A percentile compares a stretch with the other conserved stretches of the same genome.
Evolutionary conservation across 2,888 invertebrate species (phyloP).

Genomic region (Cartodere bifasciata): DNA sequence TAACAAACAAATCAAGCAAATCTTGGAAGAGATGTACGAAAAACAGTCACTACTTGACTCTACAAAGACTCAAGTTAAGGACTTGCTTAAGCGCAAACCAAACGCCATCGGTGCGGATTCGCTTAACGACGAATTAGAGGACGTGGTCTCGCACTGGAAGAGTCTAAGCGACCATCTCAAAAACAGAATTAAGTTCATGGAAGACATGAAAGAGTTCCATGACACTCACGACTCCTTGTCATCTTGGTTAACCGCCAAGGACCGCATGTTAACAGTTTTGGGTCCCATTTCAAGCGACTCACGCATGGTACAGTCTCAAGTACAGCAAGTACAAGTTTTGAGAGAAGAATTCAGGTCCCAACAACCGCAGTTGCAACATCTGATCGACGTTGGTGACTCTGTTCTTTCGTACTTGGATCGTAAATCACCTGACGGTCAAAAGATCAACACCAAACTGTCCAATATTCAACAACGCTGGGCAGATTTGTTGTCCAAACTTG

Average conservation of each 20-base stretch:
- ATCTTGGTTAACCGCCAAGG: slow-evolving; percentile 84
- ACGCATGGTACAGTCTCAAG: slow-evolving; percentile 89
- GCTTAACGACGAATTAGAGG: slow-evolving; percentile 73
- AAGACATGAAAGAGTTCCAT: slow-evolving; percentile 84
- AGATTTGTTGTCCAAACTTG: slow-evolving; percentile 60
- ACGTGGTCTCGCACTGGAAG: slow-evolving; percentile 74
- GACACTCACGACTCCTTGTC: slow-evolving; percentile 76
- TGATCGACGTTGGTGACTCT: slow-evolving; percentile 68
- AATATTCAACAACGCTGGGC: slow-evolving; percentile 69
- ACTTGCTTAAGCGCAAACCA: slow-evolving; percentile 73
- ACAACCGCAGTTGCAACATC: slow-evolving; percentile 76
- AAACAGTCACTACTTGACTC: slow-evolving; percentile 84
- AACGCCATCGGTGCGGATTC: slow-evolving; percentile 73
- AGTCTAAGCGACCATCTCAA: slow-evolving; percentile 75
- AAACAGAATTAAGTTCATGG: slow-evolving; percentile 55
- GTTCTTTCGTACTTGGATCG: slow-evolving; percentile 48
- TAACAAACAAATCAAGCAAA: slow-evolving; percentile 65
- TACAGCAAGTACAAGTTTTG: slow-evolving; percentile 87
- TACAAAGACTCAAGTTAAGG: slow-evolving; percentile 77
- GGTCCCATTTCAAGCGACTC: slow-evolving; percentile 95
- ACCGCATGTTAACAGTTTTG: slow-evolving; percentile 87
- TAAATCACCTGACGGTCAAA: slow-evolving; percentile 47
- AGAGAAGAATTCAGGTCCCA: slow-evolving; percentile 91
- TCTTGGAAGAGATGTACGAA: slow-evolving; percentile 86
- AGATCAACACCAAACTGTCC: slow-evolving; percentile 58